Evolutionary conservation across 2,113 vertebrate genomes (phyloP), one percentile per base, ranked within the genome.

Genomic region (Lampris megalopsis): DNA sequence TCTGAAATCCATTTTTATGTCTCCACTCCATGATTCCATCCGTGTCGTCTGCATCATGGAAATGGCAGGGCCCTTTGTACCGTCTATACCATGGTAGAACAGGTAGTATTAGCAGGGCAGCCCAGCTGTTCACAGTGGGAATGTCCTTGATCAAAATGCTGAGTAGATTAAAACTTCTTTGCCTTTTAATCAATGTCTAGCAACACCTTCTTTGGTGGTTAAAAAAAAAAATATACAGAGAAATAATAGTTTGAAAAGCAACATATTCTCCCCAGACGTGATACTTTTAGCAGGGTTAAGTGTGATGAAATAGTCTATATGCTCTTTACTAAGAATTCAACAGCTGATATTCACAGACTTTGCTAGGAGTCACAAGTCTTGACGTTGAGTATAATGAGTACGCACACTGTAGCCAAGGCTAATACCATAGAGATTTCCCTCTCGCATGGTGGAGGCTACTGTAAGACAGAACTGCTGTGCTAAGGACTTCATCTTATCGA

Each of bases 71-170:
- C 24, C 24, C 24, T 9, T 11, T 10, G 10, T 37, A 53, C 64
- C 24, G 36, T 53, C 8, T 43, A 9, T 1, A 45, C 43, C 43
- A 45, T 45, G 7, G 11, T 52, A 52, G 11, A 9, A 10, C 8
- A 52, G 49, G 49, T 7, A 2, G 43, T 45, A 9, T 52, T 52
- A 10, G 49, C 49, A 52, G 52, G 52, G 11, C 52, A 54, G 5
- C 35, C 6, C 41, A 35, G 1, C 41, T 7, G 4, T n/a, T 56
- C 24, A 43, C 59, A 71, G 72, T 58, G 43, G n/a, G 58, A 82
- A 69, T 36, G 68, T 58, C 79, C 65, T 75, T 82, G 79, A 63
- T 50, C 50, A n/a, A 43, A 42, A 63, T 35, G 43, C 42, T 47
- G 61, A 63, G 42, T 13, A 47, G 42, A 63, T 6, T 42, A 43